A percentile compares a stretch with the other conserved stretches of the same genome.
Conservation (phyloP, 1,140 invertebrate genomes). For the Dryas iulia region DNA sequence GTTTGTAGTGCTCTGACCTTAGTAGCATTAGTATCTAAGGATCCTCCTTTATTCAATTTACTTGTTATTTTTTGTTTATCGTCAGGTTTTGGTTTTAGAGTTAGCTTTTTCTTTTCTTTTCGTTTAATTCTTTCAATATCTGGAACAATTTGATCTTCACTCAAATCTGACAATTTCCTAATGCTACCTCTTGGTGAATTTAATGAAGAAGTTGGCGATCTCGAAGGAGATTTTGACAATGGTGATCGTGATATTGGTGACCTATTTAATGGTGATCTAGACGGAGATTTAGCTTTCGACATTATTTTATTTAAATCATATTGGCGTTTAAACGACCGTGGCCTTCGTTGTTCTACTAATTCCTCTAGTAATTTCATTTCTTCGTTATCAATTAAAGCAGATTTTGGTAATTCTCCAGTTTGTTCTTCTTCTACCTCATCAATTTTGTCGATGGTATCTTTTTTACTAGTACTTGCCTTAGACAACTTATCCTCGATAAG, state of each 20-base stretch:
- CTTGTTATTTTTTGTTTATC: slow-evolving; percentile 65
- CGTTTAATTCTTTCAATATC: slow-evolving; percentile 81
- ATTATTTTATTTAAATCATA: slow-evolving; percentile 72
- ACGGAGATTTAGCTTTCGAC: slow-evolving; percentile 61
- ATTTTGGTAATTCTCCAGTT: slow-evolving; percentile 50
- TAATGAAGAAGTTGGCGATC: slow-evolving; percentile 76
- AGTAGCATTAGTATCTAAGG: slow-evolving; percentile 75
- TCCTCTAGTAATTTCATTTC: slow-evolving; percentile 79
- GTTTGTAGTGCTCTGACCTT: slow-evolving; percentile 73
- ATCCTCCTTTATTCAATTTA: slow-evolving; percentile 73
- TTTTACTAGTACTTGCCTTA: slow-evolving; percentile 44
- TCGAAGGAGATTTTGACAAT: slow-evolving; percentile 75
- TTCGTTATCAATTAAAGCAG: slow-evolving; percentile 81
- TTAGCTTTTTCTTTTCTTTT: slow-evolving; percentile 76
- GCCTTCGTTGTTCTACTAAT: slow-evolving; percentile 73
- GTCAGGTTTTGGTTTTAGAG: slow-evolving; percentile 70
- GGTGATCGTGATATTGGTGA: slow-evolving; percentile 73
- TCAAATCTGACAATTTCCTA: slow-evolving; percentile 76
- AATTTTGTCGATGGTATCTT: slow-evolving; percentile 76
- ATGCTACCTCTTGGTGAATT: slow-evolving; percentile 79
- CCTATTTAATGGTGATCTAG: slow-evolving; percentile 64
- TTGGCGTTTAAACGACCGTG: slow-evolving; percentile 76
- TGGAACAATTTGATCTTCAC: slow-evolving; percentile 83
- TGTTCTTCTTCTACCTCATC: slow-evolving; percentile 81
- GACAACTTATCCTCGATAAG: slow-evolving; percentile 67